These are phyloP conservation scores for Orthosia gothica DNA, from an alignment of 2,888 invertebrate genomes.

Conservation along the genomic window DNA sequence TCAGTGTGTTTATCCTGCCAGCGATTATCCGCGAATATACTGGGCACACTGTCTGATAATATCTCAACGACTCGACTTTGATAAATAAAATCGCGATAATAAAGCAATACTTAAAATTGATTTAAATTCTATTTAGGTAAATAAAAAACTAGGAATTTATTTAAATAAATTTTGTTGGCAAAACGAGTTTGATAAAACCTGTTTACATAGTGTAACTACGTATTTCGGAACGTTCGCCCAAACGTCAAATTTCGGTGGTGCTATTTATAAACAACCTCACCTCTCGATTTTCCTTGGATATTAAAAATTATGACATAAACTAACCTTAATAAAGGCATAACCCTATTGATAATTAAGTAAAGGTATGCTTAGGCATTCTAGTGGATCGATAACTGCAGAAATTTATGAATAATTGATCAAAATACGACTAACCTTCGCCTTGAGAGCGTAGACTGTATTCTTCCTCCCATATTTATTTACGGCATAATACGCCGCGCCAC, in stretches of 20 bases:
- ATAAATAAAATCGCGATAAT: neutral
- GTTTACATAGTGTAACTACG: constrained; percentile 6
- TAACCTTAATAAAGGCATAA: constrained; percentile 18
- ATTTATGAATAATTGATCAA: constrained; percentile 49
- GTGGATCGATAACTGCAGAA: constrained; percentile 38
- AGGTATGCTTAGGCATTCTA: neutral
- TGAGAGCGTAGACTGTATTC: constrained; percentile 87
- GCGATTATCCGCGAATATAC: too few species aligned
- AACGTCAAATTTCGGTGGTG: constrained; percentile 74
- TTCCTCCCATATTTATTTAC: constrained; percentile 80
- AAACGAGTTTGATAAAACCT: constrained; percentile 10
- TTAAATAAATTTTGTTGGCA: constrained; percentile 9
- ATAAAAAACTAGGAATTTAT: neutral
- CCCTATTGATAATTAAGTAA: neutral
- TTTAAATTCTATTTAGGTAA: neutral
- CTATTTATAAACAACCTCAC: constrained; percentile 82
- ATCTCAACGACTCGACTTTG: neutral
- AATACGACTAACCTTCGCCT: constrained; percentile 86
- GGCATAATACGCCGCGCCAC: constrained; percentile 84
- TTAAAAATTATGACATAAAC: constrained; percentile 72
- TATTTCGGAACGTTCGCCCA: constrained; percentile 68
- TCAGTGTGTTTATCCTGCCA: too few species aligned
- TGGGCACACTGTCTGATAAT: neutral
- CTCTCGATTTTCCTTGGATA: constrained; percentile 69
- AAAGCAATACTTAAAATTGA: neutral